phyloP scores from a whole-genome alignment of 2,797 vertebrate genomes.

The Crenuchus spilurus region DNA sequence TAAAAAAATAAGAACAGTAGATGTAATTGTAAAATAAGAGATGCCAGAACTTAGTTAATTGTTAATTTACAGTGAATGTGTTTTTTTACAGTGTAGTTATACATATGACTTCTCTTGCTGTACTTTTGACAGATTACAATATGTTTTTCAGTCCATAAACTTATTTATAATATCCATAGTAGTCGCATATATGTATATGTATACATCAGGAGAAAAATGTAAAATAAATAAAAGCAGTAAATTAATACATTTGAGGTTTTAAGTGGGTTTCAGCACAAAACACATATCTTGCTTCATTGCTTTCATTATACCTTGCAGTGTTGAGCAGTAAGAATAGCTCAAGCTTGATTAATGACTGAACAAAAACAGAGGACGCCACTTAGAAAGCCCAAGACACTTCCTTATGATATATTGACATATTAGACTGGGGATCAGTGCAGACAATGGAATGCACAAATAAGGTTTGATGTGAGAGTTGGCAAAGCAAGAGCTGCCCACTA shows the following conservation, averaged over 20 bases:
- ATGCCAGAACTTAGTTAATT: too few relatives aligned
- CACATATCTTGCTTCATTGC: slow-evolving; percentile 5
- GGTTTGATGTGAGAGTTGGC: slow-evolving; percentile 8
- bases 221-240: background rate
- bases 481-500: background rate
- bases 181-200: background rate
- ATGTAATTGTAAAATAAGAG: too few relatives aligned
- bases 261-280: background rate
- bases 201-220: background rate
- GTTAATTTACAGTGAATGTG: too few relatives aligned
- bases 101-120: too few relatives aligned
- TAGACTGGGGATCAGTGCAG: slow-evolving; percentile 16
- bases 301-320: slow-evolving; percentile 4
- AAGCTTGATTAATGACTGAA: slow-evolving; percentile 26
- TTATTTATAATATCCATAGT: background rate
- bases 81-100: too few relatives aligned
- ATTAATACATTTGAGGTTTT: background rate
- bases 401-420: slow-evolving; percentile 42
- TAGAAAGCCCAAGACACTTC: background rate
- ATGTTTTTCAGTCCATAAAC: too few relatives aligned
- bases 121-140: too few relatives aligned
- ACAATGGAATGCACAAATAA: slow-evolving; percentile 25
- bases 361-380: slow-evolving; percentile 18
- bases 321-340: slow-evolving; percentile 1
- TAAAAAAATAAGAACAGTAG: too few relatives aligned